phyloP scores from a whole-genome alignment of 2,113 vertebrate species.

The Otus sunia region DNA sequence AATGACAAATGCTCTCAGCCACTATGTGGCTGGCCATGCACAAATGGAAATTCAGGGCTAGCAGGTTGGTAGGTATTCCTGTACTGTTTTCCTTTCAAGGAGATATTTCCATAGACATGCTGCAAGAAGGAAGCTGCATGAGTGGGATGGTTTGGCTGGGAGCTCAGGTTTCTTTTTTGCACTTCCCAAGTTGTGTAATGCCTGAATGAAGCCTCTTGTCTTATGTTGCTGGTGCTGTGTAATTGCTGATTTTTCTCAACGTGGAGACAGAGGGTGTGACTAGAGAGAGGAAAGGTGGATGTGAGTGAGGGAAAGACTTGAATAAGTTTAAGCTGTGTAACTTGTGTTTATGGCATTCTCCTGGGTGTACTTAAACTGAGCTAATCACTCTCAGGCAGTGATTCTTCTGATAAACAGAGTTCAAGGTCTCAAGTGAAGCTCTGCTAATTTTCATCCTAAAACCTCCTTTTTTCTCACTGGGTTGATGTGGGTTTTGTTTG shows the following conservation, averaged over 20 bases:
- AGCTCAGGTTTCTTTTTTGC: background rate
- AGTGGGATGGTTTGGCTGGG: background rate
- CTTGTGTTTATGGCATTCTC: background rate
- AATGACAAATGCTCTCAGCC: background rate
- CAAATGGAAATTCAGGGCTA: background rate
- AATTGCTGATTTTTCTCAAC: background rate
- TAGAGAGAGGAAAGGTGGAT: background rate
- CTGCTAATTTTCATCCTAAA: background rate
- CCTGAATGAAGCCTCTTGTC: background rate
- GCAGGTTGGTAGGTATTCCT: background rate
- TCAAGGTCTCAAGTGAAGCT: background rate
- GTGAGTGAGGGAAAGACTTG: background rate
- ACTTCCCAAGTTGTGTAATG: background rate
- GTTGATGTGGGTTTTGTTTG: rapidly evolving
- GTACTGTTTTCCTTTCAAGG: background rate
- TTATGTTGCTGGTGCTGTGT: background rate
- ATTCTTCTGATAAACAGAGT: background rate
- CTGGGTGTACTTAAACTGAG: background rate
- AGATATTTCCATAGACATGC: background rate
- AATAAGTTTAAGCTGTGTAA: background rate
- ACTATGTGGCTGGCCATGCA: background rate
- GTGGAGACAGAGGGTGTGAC: background rate
- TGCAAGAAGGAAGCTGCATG: background rate
- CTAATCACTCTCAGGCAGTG: background rate
- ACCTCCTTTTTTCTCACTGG: background rate